Evolutionary conservation across 2,888 invertebrate species (phyloP).

Genomic region (Spilarctia lutea): DNA sequence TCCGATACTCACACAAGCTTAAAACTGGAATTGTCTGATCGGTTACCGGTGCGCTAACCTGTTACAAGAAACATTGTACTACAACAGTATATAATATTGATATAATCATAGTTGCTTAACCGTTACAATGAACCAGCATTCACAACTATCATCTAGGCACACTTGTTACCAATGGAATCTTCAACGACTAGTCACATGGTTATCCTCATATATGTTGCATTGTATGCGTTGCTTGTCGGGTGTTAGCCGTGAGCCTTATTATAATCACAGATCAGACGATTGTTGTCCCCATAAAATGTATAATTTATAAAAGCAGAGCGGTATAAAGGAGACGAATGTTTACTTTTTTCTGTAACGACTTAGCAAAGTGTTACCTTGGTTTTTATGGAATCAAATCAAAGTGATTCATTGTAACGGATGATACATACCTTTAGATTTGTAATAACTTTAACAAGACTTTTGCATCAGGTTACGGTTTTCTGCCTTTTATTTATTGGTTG

Average conservation of each 20-base stretch:
- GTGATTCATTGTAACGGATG: slow-evolving; percentile 62
- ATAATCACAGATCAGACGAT: slow-evolving; percentile 84
- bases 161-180: slow-evolving; percentile 64
- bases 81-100: slow-evolving; percentile 58
- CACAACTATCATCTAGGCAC: slow-evolving; percentile 62
- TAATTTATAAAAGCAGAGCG: slow-evolving; percentile 81
- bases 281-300: slow-evolving; percentile 82
- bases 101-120: slow-evolving; percentile 68
- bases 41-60: slow-evolving; percentile 55
- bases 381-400: slow-evolving; percentile 66
- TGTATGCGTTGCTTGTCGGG: slow-evolving; percentile 64
- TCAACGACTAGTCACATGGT: slow-evolving; percentile 60
- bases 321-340: slow-evolving; percentile 67
- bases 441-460: slow-evolving; percentile 49
- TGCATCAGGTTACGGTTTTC: neutral
- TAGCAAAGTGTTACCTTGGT: slow-evolving; percentile 69
- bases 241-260: slow-evolving; percentile 79
- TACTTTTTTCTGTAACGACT: slow-evolving; percentile 65
- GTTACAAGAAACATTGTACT: slow-evolving; percentile 51
- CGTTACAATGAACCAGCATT: slow-evolving; percentile 64
- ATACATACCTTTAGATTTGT: slow-evolving; percentile 59
- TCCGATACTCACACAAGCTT: neutral
- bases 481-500: neutral
- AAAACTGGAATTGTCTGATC: slow-evolving; percentile 48
- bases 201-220: slow-evolving; percentile 51